Evolutionary conservation across 1,140 invertebrate genomes (phyloP).

Genomic region (Eciton burchellii): DNA sequence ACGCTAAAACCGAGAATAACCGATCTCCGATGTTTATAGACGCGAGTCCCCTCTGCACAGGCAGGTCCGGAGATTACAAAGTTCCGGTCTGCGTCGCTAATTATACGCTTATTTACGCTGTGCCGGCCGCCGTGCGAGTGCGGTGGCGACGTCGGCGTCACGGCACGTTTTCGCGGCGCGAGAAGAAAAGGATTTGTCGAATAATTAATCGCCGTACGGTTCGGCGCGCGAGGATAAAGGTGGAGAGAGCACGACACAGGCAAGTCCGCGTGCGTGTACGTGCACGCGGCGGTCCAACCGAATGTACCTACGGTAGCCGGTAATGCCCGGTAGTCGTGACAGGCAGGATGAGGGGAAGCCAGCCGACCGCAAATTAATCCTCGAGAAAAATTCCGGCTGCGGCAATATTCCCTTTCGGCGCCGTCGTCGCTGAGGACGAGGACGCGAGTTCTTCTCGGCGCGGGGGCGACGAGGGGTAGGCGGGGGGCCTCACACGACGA

Average conservation of each 20-base stretch:
- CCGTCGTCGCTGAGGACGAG: conserved; percentile 25
- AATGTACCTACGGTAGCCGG: conserved; percentile 67
- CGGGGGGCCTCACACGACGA: conserved; percentile 47
- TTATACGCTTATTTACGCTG: conserved; percentile 41
- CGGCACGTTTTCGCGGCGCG: conserved; percentile 18
- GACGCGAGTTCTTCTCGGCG: conserved; percentile 7
- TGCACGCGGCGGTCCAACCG: conserved; percentile 37
- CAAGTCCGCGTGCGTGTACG: not conserved
- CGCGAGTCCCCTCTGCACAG: too few species aligned
- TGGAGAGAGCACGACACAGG: conserved; percentile 24
- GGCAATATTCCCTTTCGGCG: conserved; percentile 72
- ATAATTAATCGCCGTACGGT: conserved; percentile 71
- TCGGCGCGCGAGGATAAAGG: not conserved
- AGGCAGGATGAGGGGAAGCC: conserved; percentile 59
- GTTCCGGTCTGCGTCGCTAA: conserved; percentile 11
- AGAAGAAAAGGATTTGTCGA: conserved; percentile 69
- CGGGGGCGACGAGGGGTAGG: not conserved
- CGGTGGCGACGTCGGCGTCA: conserved; percentile 36
- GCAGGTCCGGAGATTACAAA: conserved; percentile 8
- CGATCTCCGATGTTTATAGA: not conserved
- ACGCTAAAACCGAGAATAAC: not conserved
- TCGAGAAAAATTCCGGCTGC: conserved; percentile 73
- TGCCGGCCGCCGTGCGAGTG: not conserved
- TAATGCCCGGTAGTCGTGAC: conserved; percentile 72
- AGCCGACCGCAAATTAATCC: conserved; percentile 82